Evolutionary conservation across 2,797 vertebrate genomes (phyloP), one percentile per base, ranked within the genome.

Genomic region (Myiotriccus ornatus): DNA sequence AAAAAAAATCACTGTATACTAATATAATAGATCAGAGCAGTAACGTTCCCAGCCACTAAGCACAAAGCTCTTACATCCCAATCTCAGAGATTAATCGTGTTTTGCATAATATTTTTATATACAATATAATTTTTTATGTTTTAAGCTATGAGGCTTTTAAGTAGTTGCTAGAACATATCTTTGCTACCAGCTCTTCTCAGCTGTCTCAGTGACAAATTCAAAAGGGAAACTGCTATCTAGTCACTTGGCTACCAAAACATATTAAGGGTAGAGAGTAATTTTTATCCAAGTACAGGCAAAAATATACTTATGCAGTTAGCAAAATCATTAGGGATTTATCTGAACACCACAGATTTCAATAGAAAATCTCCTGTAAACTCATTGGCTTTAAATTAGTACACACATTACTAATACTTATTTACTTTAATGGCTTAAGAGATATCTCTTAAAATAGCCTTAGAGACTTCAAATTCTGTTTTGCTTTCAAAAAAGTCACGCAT

Each of bases 391-490:
- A 44, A 87, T 79, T 17, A 85, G 43, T 32, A 85, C 55, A 75
- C 30, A 57, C 23, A 55, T 84, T 76, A 41, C 34, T 68, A 79
- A 64, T 39, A 63, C 25, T 85, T 71, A 49, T 30, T 90, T 85
- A 78, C 50, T 68, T 71, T 17, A 75, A 8, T 24, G 25, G 46
- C 25, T 84, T 84, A 63, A 82, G 60, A 86, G 60, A 22, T 74
- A 67, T 64, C 89, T 92, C 52, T 87, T 53, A 85, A 85, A 90
- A 43, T 60, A 87, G 46, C 37, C 57, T 80, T 9, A 85, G 53
- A 71, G 94, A 90, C 89, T 19, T 60, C 64, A 92, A 95, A 94
- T 89, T 90, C 53, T 87, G 21, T 14, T 89, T 81, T 91, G 55
- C 32, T 89, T 89, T 92, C 67, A 81, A 55, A 76, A 50, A 49